Evolutionary conservation across 2,113 vertebrate genomes (phyloP), one percentile per base, ranked within the genome.

Genomic region (Orycteropus afer): DNA sequence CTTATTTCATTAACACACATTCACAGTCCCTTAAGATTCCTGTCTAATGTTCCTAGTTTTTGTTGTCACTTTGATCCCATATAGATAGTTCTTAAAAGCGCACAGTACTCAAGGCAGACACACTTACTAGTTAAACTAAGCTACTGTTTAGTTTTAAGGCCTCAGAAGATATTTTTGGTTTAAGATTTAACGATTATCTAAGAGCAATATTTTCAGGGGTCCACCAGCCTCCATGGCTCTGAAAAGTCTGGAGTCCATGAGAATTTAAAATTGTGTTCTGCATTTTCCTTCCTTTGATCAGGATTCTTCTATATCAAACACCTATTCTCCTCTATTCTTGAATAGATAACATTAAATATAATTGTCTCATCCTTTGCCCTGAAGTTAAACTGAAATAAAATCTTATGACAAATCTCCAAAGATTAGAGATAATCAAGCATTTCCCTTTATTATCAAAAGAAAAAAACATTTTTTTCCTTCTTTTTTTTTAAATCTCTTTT

Each of bases 371-470:
- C 32, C 85, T 95, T 84, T 93, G 34, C 59, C 81, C 77, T 87
- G 73, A 95, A 93, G 71, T 86, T 79, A 93, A 87, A 78, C 34
- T 67, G 42, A 97, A 96, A 89, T 61, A 47, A 94, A 89, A 74
- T 86, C 89, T 95, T 81, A 83, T 92, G 49, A n/a, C 91, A 94
- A 95, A 86, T 93, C 71, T 81, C 45, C 59, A 67, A 89, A 97
- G n/a, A 71, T 89, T 81, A 87, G 76, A 94, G 53, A 97, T 90
- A 95, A 91, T 93, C 63, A 89, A 22, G 71, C 89, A 47, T 81
- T 94, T 94, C 80, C 55, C 90, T 97, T 95, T 94, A 91, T 85
- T 80, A 91, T 95, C 47, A 82, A 95, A 95, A 94, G 69, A 37
- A 81, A 32, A 69, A 59, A 29, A 81, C 78, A 87, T n/a, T 37